Conservation (phyloP, 2,797 vertebrate species). For the Heliangelus exortis region DNA sequence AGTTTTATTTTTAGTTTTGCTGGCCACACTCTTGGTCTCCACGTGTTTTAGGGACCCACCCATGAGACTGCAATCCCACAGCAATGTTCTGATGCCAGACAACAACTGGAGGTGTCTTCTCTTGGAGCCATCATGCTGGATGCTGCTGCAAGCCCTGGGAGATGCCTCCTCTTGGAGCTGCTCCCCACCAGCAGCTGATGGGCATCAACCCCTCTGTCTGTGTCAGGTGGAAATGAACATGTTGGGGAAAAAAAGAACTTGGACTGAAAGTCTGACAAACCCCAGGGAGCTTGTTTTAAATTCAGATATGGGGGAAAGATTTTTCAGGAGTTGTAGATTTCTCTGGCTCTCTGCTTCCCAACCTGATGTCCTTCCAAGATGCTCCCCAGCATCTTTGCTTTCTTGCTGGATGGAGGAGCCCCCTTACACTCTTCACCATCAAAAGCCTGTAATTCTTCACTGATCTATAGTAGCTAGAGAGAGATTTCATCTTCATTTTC, state of each 20-base stretch:
- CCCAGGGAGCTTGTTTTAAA: neutral
- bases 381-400: neutral
- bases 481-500: neutral
- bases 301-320: neutral
- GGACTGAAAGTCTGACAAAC: neutral
- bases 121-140: rapidly evolving
- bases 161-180: neutral
- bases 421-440: neutral
- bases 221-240: neutral
- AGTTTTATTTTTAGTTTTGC: neutral
- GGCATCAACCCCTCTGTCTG: neutral
- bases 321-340: neutral
- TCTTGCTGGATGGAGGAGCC: neutral
- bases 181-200: neutral
- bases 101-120: rapidly evolving
- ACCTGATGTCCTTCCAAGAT: neutral
- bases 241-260: too few relatives aligned
- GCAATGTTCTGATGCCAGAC: rapidly evolving
- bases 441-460: neutral
- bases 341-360: neutral
- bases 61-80: neutral
- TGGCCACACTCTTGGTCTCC: neutral
- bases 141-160: rapidly evolving
- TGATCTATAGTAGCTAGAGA: neutral
- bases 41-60: neutral